phyloP scores from a whole-genome alignment of 2,113 vertebrate species.

The Triplophysa tibetana region DNA sequence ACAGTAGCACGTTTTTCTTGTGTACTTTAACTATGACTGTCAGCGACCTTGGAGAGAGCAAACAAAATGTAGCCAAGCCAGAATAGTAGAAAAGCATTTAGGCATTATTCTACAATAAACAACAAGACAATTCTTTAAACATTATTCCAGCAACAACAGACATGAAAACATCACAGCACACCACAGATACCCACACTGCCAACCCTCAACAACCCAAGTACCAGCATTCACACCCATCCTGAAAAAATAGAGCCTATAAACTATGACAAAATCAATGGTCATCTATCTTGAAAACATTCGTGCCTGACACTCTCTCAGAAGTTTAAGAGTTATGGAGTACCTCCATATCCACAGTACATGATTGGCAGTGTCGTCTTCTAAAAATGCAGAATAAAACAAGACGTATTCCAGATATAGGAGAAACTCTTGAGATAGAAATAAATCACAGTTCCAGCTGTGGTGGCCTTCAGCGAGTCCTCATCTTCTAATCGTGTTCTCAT shows the following conservation, averaged over 20 bases:
- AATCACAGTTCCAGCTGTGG: conserved; percentile 40
- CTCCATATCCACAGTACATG: conserved; percentile 65
- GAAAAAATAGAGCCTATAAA: neutral
- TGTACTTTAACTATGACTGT: conserved; percentile 3
- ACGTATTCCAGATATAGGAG: conserved; percentile 3
- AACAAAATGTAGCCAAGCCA: neutral
- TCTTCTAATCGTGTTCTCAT: conserved; percentile 34
- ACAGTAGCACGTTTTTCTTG: neutral
- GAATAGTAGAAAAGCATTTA: neutral
- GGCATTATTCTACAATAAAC: neutral
- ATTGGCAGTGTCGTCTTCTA: conserved; percentile 15
- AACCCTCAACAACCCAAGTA: neutral
- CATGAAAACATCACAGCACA: neutral
- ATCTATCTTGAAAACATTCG: neutral
- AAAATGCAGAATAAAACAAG: conserved; percentile 3
- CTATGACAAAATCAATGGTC: neutral
- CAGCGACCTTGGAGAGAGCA: neutral
- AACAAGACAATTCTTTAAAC: neutral
- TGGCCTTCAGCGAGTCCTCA: conserved; percentile 14
- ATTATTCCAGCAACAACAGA: neutral
- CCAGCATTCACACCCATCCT: neutral
- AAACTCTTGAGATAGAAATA: neutral
- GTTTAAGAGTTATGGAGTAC: conserved; percentile 23
- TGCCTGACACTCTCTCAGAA: neutral
- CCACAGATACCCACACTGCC: neutral